Base-by-base conservation (phyloP, 2,888 invertebrate genomes). In the Callinectes sapidus region DNA sequence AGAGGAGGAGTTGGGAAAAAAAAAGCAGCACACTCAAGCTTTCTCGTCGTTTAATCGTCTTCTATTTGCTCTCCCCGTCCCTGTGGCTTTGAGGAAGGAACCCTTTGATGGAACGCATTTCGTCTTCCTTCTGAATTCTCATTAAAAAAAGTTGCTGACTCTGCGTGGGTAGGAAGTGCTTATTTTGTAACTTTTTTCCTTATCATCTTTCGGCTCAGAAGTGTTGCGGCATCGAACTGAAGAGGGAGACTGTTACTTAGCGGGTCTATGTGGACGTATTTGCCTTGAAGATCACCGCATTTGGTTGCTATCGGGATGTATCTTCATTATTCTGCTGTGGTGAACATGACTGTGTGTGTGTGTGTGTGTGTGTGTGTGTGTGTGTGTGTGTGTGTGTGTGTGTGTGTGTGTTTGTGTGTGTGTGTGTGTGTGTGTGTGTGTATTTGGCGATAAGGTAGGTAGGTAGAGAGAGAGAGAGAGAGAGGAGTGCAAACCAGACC, bases 301-400 rank as follows among this genome's bases (percentile, higher is more conserved):
- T 61, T 61, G 48, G 61, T 61, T 71, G 71, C 28, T n/a, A 71
- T 71, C 71, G 23, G 71, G 71, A 71, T 71, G 28, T n/a, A 10
- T 71, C 71, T 5, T 71, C n/a, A 32, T 81, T 35, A 32, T 81
- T 81, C 81, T 81, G 16, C 81, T 35, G 14, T 23, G 35, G 35
- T 81, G 81, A 81, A 16, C 35, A 10, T 32, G 35, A 14, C 81
- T 35, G 35, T 35, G 81, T 81, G 81, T 81, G 81, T 81, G 81
- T 81, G 81, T 81, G 81, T 81, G 81, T 81, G 81, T 81, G 81
- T 81, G 81, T 81, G 81, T 81, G 71, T 71, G 71, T 71, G 71
- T 71, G 71, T 71, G 71, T 71, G 71, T 71, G 71, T 71, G 71
- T 71, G 71, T 71, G 71, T 71, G 71, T 71, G 71, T 71, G 71